These are phyloP conservation scores for Carposina sasakii DNA, from an alignment of 1,140 invertebrate species.

Conservation along the genomic window DNA sequence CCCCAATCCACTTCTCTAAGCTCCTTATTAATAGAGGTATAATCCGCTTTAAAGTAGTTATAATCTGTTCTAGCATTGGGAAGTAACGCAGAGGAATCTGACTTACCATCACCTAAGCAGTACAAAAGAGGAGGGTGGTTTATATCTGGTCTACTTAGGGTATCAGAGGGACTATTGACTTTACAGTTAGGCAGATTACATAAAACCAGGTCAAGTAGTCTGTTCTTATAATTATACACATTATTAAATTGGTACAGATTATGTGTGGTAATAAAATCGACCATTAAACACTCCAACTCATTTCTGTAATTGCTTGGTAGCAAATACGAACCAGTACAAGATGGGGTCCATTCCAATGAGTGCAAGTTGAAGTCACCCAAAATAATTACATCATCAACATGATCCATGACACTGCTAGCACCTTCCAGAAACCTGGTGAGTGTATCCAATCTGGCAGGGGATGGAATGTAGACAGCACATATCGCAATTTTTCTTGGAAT, in stretches of 20 bases:
- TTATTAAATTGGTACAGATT: not conserved
- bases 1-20: not conserved
- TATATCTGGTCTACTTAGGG: not conserved
- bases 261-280: not conserved
- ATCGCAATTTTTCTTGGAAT: slow-evolving; percentile 1
- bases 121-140: not conserved
- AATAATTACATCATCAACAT: slow-evolving; percentile 8
- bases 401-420: not conserved
- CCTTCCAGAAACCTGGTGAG: not conserved
- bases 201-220: not conserved
- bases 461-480: slow-evolving; percentile 8
- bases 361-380: slow-evolving; percentile 13
- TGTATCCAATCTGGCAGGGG: slow-evolving; percentile 1
- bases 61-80: not conserved
- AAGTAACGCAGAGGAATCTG: not conserved
- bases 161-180: not conserved
- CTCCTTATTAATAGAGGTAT: not conserved
- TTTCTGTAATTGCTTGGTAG: not conserved
- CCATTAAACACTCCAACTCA: not conserved
- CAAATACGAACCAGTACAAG: not conserved
- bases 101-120: not conserved
- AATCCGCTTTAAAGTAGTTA: slow-evolving; percentile 3
- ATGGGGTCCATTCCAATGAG: slow-evolving; percentile 6
- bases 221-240: not conserved
- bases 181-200: not conserved